Percentiles rank a stretch among this genome's conserved stretches.
Conservation (phyloP, 2,113 vertebrate species). For the Phycodurus eques region DNA sequence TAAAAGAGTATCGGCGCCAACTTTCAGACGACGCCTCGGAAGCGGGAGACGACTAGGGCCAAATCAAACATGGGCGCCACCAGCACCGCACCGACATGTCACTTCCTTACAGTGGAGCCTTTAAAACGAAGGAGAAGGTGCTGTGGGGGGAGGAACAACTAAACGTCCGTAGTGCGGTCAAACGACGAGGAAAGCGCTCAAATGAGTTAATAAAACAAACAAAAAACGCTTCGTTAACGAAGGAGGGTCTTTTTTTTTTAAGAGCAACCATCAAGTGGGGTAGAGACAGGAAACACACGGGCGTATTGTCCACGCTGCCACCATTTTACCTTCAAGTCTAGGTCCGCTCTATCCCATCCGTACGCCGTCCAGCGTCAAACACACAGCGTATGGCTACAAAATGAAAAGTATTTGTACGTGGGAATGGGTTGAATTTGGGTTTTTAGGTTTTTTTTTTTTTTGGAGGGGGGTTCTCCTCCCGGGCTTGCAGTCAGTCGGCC, state of each 20-base stretch:
- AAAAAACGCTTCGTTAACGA: not conserved
- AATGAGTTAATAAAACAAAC: not conserved
- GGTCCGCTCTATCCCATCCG: constrained; percentile 13
- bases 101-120: constrained; percentile 49
- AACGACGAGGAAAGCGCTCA: not conserved
- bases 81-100: constrained; percentile 53
- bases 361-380: not conserved
- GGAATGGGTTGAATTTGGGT: not conserved
- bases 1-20: constrained; percentile 68
- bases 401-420: not conserved
- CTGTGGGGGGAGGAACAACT: not conserved
- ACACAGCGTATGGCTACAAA: not conserved
- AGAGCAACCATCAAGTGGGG: constrained; percentile 43
- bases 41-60: constrained; percentile 16
- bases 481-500: constrained; percentile 57
- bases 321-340: constrained; percentile 65
- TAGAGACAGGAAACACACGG: constrained; percentile 51
- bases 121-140: constrained; percentile 4
- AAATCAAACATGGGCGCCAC: constrained; percentile 72
- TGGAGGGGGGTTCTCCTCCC: not conserved
- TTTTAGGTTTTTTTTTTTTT: constrained; percentile 36
- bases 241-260: constrained; percentile 54
- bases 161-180: not conserved
- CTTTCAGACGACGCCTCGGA: constrained; percentile 8
- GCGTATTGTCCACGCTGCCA: constrained; percentile 62